These are phyloP conservation scores for Thera obeliscata DNA, from an alignment of 2,888 invertebrate genomes.

Conservation along the genomic window DNA sequence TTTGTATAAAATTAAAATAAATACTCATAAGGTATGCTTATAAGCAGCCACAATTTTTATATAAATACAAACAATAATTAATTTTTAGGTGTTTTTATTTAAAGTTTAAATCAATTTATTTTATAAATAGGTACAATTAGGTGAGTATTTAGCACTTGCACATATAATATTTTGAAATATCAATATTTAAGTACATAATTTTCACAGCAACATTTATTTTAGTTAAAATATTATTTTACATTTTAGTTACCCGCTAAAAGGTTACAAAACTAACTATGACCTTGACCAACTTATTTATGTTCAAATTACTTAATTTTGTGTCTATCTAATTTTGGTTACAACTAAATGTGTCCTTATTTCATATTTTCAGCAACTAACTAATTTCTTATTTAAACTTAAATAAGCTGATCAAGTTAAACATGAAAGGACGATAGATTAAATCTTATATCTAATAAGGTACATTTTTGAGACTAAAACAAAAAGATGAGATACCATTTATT, in stretches of 20 bases:
- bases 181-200: slow-evolving; percentile 3
- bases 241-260: slow-evolving; percentile 11
- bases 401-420: slow-evolving; percentile 6
- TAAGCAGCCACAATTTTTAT: too few relatives aligned
- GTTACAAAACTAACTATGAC: slow-evolving; percentile 23
- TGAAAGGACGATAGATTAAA: neutral
- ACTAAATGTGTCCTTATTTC: neutral
- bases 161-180: neutral
- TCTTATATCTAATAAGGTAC: slow-evolving; percentile 14
- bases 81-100: neutral
- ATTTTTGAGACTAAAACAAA: neutral
- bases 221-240: slow-evolving; percentile 16
- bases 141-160: slow-evolving; percentile 1
- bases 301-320: slow-evolving; percentile 28
- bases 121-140: neutral
- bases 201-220: slow-evolving; percentile 20
- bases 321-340: slow-evolving; percentile 30
- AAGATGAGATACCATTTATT: neutral
- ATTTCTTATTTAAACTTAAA: neutral
- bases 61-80: neutral
- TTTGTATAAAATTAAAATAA: neutral
- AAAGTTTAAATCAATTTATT: neutral
- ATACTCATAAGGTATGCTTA: neutral
- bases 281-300: slow-evolving; percentile 3
- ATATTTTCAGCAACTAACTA: neutral